Base-by-base conservation (phyloP, 2,888 invertebrate genomes). In the Caenorhabditis plicata region DNA sequence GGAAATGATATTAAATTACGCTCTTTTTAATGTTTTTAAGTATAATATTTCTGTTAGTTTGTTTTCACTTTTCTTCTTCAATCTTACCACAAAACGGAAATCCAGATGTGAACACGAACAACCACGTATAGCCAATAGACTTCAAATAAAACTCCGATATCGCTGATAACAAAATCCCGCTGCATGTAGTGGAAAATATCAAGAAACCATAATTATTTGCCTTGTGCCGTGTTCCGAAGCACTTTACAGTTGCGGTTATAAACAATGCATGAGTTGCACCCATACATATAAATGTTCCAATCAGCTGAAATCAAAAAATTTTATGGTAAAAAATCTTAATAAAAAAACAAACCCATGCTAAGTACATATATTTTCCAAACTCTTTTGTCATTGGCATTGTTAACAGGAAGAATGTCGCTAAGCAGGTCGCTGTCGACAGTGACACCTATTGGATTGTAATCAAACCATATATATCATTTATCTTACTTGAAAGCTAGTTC, bases 401-500 rank as follows among this genome's bases (percentile, higher is more conserved):
- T 7, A 79, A 54, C 26, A 79, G 57, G 13, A 79, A 71, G 8
- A 68, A 68, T 3, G 74, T 69, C 9, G 79, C 79, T 1, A 73
- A 39, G 44, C 73, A 74, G 13, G 75, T 75, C n/a, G 79, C 78
- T 20, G 62, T 54, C 4, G 74, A 72, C 2, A 79, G 60, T 3
- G 78, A 47, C 13, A 82, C 81, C 79, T 81, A 75, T 58, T n/a
- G 81, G 81, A 19, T 73, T 11, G n/a, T n/a, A 11, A 17, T 36
- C 9, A n/a, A 13, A 13, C 20, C 8, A 8, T 17, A 13, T 41
- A 35, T 15, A 41, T 45, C 20, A 1, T 5, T 15, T 2, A 35
- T 33, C n/a, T n/a, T 20, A 82, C 83, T 75, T 82, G 82, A 67
- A 82, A 84, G 31, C 81, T 80, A 17, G 79, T 81, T 56, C 71